Base-by-base conservation (phyloP, 2,113 vertebrate genomes). In the Hylia prasina region DNA sequence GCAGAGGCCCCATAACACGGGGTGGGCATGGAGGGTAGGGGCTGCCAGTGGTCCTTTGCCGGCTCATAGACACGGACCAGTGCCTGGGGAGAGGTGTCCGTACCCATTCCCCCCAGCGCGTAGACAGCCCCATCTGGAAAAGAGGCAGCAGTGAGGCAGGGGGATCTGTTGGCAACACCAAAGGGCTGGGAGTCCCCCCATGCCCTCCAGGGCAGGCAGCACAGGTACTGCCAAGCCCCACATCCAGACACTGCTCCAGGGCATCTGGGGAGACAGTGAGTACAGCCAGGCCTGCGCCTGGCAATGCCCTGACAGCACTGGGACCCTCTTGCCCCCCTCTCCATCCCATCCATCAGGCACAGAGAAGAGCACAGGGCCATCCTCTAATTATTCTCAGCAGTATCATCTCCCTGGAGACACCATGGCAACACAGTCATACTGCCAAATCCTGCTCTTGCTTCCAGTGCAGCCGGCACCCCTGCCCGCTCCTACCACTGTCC, bases 51-150 rank as follows among this genome's bases (percentile, higher is more conserved):
- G 96, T 99, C 99, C 93, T 98, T 99, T 5, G 98, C 97, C 0
- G 98, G 98, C 51, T 99, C 99, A 39, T 99, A 99, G 35, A 99
- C 98, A 17, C 99, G 98, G 78, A 99, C 98, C 95, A 99, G 96
- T 2, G 99, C 99, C 97, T 99, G 99, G 15, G 99, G 99, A 22
- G 98, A 98, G 0, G 99, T 99, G 97, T 99, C 99, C 0, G 97
- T 92, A 47, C 99, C 99, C 99, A 99, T 99, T 15, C 99, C 99
- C 28, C 99, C 99, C 37, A 99, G 75, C 0, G 99, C 99, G 6
- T 99, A 99, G 76, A 99, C 97, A 57, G 98, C 98, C 61, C 99
- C 99, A 78, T 99, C 99, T 99, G 98, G 79, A 91, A 95, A 69
- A 96, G 57, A 96, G 76, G 93, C 57, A 64, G 64, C 42, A 11